Base-by-base conservation (phyloP, 2,113 vertebrate species). In the Theristicus caerulescens region DNA sequence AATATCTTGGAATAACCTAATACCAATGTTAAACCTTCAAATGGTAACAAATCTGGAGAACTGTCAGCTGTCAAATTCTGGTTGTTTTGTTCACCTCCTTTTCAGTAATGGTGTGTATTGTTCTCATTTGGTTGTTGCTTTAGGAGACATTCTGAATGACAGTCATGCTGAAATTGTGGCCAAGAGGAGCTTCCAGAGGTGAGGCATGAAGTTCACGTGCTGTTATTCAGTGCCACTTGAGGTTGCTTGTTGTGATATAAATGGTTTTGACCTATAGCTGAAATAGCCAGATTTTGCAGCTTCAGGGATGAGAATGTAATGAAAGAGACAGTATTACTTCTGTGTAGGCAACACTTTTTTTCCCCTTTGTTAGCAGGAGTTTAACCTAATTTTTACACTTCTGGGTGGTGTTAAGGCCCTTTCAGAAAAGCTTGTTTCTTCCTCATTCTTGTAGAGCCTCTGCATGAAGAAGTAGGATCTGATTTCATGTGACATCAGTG, bases 121-220 rank as follows among this genome's bases (percentile, higher is more conserved):
- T 32, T 73, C 69, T n/a, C 62, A 44, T 88, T 96, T 96, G 69
- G 14, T 72, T 96, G 82, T 94, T 97, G 88, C 74, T 91, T 34
- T 95, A 99, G 99, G 99, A 86, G 99, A 99, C 25, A 24, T 99
- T 11, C 97, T 99, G 46, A 99, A 99, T 59, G 99, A 99, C 97
- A 99, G 99, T 94, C 99, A 99, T 34, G 99, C 99, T 29, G 99
- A 99, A 90, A 94, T 99, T 94, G 98, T 99, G 61, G 99, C 99
- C 88, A 98, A 98, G 78, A 98, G 99, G 77, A 99, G 99, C 59
- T 99, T 99, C 92, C 96, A 99, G 93, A 98, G 99, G 99, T 99
- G 94, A 98, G 95, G 5, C 15, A 6, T 61, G 61, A 66, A 78
- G 52, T 44, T 66, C 36, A 8, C 2, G 1, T 70, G 34, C 59